Conservation (phyloP, 2,797 vertebrate genomes). For the Poeciliopsis infans region DNA sequence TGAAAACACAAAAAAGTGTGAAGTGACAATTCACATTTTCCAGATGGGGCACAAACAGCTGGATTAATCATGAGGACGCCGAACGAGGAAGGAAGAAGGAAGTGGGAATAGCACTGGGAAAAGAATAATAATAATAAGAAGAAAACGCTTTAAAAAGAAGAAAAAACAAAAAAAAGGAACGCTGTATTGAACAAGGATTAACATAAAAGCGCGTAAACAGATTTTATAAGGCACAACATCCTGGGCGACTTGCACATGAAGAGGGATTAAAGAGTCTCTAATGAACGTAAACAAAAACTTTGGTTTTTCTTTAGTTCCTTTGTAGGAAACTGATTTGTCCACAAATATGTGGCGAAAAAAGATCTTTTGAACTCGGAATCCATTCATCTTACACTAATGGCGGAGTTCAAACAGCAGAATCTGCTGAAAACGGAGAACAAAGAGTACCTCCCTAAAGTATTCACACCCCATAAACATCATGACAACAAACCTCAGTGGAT, state of each 20-base stretch:
- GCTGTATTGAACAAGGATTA: slow-evolving; percentile 38
- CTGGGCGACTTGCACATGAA: slow-evolving; percentile 6
- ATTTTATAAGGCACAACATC: slow-evolving; percentile 26
- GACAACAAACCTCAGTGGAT: neutral
- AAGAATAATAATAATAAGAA: slow-evolving; percentile 32
- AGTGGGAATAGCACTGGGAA: slow-evolving; percentile 8
- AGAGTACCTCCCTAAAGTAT: neutral
- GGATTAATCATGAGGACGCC: slow-evolving; percentile 26
- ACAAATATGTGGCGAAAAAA: slow-evolving; percentile 17
- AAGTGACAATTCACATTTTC: slow-evolving; percentile 68
- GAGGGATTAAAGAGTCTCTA: slow-evolving; percentile 31
- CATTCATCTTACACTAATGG: slow-evolving; percentile 6
- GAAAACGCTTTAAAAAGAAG: neutral
- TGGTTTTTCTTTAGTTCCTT: slow-evolving; percentile 18
- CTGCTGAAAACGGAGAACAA: neutral
- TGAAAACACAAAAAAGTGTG: slow-evolving; percentile 67
- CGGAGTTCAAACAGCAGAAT: neutral
- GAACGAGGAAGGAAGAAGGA: slow-evolving; percentile 10
- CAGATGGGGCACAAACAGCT: slow-evolving; percentile 43
- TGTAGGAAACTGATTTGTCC: neutral
- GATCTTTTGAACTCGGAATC: slow-evolving; percentile 18
- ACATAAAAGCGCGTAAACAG: slow-evolving; percentile 48
- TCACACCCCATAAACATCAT: neutral
- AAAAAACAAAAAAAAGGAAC: slow-evolving; percentile 19
- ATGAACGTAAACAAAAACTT: slow-evolving; percentile 42